These are phyloP conservation scores for Parnassius apollo DNA, from an alignment of 2,888 invertebrate genomes.

Conservation along the genomic window DNA sequence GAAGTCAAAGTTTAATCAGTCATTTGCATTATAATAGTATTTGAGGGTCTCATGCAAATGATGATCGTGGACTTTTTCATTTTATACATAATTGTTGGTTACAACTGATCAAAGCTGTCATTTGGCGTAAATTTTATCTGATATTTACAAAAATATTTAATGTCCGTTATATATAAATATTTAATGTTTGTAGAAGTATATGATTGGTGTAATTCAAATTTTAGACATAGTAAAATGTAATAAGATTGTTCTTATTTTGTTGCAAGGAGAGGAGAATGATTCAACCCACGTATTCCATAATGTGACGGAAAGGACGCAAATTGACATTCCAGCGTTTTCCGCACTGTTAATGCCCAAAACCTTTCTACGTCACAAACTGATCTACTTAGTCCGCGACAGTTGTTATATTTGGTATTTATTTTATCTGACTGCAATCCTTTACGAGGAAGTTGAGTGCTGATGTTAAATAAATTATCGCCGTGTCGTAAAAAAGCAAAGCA, in stretches of 20 bases:
- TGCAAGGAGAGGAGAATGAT: not conserved
- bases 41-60: too few relatives aligned
- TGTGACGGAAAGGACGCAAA: slow-evolving; percentile 12
- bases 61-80: too few relatives aligned
- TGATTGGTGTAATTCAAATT: too few relatives aligned
- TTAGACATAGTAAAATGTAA: not conserved
- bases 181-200: too few relatives aligned
- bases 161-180: too few relatives aligned
- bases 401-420: not conserved
- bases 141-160: too few relatives aligned
- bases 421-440: not conserved
- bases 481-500: too few relatives aligned
- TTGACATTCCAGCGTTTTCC: slow-evolving; percentile 17
- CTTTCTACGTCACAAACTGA: slow-evolving; percentile 2
- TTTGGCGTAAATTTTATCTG: too few relatives aligned
- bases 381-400: not conserved
- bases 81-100: too few relatives aligned
- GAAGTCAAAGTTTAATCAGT: too few relatives aligned
- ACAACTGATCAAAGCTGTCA: too few relatives aligned
- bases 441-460: not conserved
- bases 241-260: not conserved
- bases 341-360: slow-evolving; percentile 10
- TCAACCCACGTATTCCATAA: slow-evolving; percentile 14
- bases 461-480: not conserved
- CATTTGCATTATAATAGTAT: too few relatives aligned